Percentiles rank a stretch among this genome's conserved stretches.
phyloP scores from a whole-genome alignment of 1,140 invertebrate genomes.

The Oscheius sp. region DNA sequence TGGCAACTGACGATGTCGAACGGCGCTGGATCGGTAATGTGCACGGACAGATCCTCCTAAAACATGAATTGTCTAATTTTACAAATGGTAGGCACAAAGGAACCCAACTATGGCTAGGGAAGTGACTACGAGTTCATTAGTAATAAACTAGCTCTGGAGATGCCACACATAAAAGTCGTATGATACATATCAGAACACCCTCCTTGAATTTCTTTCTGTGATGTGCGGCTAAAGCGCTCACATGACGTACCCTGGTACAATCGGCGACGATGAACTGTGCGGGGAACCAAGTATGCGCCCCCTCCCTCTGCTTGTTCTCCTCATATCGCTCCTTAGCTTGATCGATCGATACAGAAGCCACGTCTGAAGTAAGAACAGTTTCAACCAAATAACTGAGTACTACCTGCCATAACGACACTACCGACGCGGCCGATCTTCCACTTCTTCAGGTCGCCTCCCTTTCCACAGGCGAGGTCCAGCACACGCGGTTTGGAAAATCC shows the following conservation, averaged over 20 bases:
- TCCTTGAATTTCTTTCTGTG: slow-evolving; percentile 27
- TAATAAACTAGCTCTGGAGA: not conserved
- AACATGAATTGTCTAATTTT: no score
- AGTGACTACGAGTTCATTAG: no score
- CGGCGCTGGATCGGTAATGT: slow-evolving; percentile 72
- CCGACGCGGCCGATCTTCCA: slow-evolving; percentile 81
- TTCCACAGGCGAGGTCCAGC: slow-evolving; percentile 75
- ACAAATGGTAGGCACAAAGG: no score
- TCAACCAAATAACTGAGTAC: slow-evolving; percentile 16
- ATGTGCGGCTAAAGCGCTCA: no score
- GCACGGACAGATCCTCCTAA: slow-evolving; percentile 70
- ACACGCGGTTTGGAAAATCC: slow-evolving; percentile 65
- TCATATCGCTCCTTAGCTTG: slow-evolving; percentile 71
- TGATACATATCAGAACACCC: not conserved
- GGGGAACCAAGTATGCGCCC: slow-evolving; percentile 67
- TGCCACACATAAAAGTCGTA: not conserved
- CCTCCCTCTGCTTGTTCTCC: slow-evolving; percentile 61
- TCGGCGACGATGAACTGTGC: slow-evolving; percentile 89
- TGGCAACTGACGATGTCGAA: slow-evolving; percentile 92
- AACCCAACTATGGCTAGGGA: no score
- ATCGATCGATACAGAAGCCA: slow-evolving; percentile 84
- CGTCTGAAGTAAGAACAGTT: slow-evolving; percentile 70
- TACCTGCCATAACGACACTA: slow-evolving; percentile 80
- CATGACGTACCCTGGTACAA: slow-evolving; percentile 63
- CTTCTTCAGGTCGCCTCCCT: slow-evolving; percentile 93